Evolutionary conservation across 2,797 vertebrate genomes (phyloP).

Genomic region (Xenopus petersii): DNA sequence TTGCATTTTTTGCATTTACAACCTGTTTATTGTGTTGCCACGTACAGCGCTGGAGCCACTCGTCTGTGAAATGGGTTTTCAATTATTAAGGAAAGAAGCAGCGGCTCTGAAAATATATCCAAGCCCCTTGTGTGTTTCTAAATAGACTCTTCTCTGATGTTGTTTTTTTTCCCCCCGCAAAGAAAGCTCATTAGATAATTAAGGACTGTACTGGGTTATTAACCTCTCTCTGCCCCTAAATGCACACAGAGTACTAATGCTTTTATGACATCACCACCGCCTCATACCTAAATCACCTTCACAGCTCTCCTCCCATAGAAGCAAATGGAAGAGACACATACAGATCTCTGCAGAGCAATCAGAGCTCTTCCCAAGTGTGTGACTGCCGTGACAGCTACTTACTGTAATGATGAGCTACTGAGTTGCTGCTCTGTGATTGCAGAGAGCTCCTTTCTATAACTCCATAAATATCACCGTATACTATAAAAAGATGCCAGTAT

Average conservation of each 20-base stretch:
- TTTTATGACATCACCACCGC: too few relatives aligned
- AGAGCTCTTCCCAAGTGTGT: too few relatives aligned
- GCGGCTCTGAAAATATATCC: conserved; percentile 15
- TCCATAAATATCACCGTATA: too few relatives aligned
- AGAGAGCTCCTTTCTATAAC: too few relatives aligned
- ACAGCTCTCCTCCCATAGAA: too few relatives aligned
- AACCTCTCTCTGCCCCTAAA: not conserved
- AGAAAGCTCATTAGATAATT: conserved; percentile 39
- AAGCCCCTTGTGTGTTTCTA: conserved; percentile 19
- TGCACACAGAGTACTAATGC: not conserved
- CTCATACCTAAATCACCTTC: too few relatives aligned
- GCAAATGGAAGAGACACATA: too few relatives aligned
- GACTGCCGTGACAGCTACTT: too few relatives aligned
- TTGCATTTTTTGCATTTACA: not conserved
- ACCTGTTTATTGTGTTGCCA: conserved; percentile 32
- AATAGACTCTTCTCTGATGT: not conserved
- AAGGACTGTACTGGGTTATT: not conserved
- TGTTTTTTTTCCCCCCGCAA: conserved; percentile 10
- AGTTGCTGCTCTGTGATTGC: too few relatives aligned
- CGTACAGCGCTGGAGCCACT: conserved; percentile 48
- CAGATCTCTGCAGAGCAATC: too few relatives aligned
- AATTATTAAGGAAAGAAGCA: conserved; percentile 50
- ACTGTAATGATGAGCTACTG: too few relatives aligned
- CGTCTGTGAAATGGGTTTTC: conserved; percentile 62
- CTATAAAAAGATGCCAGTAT: too few relatives aligned